Evolutionary conservation across 1,140 invertebrate genomes (phyloP), one percentile per base, ranked within the genome.

Genomic region (Drosophila asahinai): DNA sequence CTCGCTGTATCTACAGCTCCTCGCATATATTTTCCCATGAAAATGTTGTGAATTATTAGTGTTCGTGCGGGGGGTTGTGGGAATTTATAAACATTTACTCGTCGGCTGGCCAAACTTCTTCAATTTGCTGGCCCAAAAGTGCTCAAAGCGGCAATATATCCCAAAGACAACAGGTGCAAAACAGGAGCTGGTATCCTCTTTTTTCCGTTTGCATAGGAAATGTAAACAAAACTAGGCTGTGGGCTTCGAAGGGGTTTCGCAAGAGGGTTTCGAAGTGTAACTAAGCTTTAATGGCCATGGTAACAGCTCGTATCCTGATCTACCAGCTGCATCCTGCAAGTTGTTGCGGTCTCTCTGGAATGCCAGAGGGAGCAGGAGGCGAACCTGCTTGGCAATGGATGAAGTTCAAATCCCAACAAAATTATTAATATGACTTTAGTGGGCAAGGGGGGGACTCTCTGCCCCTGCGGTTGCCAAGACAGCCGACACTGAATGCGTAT

Each of bases 391-490:
- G 47, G 15, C 30, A 38, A n/a, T 33, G 52, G 58, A 59, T 78
- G 48, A 77, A 67, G 77, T 68, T 83, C 67, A 81, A 78, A 87
- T 81, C 66, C 81, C 77, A 84, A 73, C 81, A 84, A 89, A 89
- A 89, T 89, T 89, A 90, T 89, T 90, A 89, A 89, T 90, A 84
- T 84, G 84, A 89, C 84, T 89, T 87, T 76, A 67, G 81, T 58
- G 45, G 40, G 38, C n/a, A 15, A 12, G 33, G 33, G 33, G 33
- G 33, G 11, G 33, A 9, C 33, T 11, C 33, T 36, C 33, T 36
- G 33, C 33, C 48, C 40, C 48, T 66, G 78, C 36, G 77, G 81
- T 81, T 84, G 75, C 82, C 82, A 84, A 86, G 82, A 74, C 83
- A 84, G 36, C 81, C 77, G 65, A 72, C 71, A 40, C 17, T 4